Evolutionary conservation across 2,888 invertebrate genomes (phyloP), one percentile per base, ranked within the genome.

Genomic region (Dasypolia templi): DNA sequence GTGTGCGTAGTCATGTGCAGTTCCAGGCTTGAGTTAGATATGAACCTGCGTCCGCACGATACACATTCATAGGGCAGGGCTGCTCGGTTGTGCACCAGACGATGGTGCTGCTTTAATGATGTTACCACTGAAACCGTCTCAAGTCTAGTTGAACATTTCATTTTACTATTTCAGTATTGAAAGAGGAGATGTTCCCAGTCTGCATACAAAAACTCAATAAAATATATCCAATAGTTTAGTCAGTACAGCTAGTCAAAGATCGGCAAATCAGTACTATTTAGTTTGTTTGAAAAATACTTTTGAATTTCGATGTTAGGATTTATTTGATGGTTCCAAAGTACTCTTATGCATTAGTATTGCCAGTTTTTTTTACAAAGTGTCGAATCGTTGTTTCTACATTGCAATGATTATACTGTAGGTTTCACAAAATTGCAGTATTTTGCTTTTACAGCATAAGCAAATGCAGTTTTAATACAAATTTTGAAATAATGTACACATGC

Each of bases 1-100:
- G 95, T 94, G 87, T 96, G 96, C 0, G 84, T 61, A 1, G 89
- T 84, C 68, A 91, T 86, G 82, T 96, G 96, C 2, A 81, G 64
- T 3, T 93, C 92, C 1, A 94, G 87, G 22, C 81, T 75, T 0
- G 92, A 90, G 59, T 87, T 90, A 7, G 89, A 89, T 26, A 93
- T 82, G 85, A 94, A 96, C 55, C 92, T 88, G 9, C 90, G 89
- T 0, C 86, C 91, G 75, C 96, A 96, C 11, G 89, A 79, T 32
- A 91, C 82, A 79, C 96, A 96, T 72, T 76, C 87, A 77, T 77
- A 90, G 3, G 84, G 91, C 53, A 94, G 74, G 1, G 83, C 78
- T 0, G 84, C 88, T 3, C 85, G 81, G 32, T 92, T 81, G 87
- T 96, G 96, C 39, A 92, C 72, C 9, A 88, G 55, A 7, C 87